phyloP scores from a whole-genome alignment of 2,888 invertebrate species.

The Platynereis dumerilii region DNA sequence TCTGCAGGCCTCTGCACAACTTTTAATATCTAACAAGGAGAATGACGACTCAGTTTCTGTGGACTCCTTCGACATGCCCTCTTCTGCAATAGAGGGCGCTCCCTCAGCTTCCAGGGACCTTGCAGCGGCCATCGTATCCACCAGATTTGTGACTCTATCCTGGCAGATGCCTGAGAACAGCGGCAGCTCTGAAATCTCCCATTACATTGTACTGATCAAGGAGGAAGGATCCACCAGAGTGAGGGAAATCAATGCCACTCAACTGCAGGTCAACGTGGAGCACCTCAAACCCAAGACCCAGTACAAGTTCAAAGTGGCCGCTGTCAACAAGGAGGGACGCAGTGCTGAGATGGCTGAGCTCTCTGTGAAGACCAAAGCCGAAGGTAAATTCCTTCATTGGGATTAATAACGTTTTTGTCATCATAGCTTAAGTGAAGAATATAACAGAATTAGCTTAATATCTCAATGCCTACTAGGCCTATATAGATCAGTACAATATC shows the following conservation, averaged over 20 bases:
- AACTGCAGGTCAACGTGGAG: slow-evolving; percentile 76
- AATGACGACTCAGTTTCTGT: no score
- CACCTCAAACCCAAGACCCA: slow-evolving; percentile 84
- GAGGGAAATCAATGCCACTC: slow-evolving; percentile 78
- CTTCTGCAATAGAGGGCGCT: no score
- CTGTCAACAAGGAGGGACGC: slow-evolving; percentile 76
- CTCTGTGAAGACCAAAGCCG: slow-evolving; percentile 70
- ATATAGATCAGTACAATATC: no score
- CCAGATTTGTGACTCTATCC: slow-evolving; percentile 86
- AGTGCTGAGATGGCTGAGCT: slow-evolving; percentile 77
- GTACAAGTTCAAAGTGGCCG: slow-evolving; percentile 86
- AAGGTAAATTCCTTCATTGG: slow-evolving; percentile 60
- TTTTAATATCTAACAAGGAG: slow-evolving; percentile 23
- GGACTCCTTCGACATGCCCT: no score
- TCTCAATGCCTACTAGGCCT: no score
- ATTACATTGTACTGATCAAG: slow-evolving; percentile 86
- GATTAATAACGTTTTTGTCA: no score
- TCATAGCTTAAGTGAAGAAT: no score
- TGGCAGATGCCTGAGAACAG: slow-evolving; percentile 79
- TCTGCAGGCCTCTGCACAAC: slow-evolving; percentile 67
- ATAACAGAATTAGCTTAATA: no score
- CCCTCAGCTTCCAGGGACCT: slow-evolving; percentile 71
- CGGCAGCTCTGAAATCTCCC: slow-evolving; percentile 73
- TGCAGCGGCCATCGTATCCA: slow-evolving; percentile 80
- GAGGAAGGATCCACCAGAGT: slow-evolving; percentile 88